phyloP scores from a whole-genome alignment of 2,888 invertebrate species.

The Selenia dentaria region DNA sequence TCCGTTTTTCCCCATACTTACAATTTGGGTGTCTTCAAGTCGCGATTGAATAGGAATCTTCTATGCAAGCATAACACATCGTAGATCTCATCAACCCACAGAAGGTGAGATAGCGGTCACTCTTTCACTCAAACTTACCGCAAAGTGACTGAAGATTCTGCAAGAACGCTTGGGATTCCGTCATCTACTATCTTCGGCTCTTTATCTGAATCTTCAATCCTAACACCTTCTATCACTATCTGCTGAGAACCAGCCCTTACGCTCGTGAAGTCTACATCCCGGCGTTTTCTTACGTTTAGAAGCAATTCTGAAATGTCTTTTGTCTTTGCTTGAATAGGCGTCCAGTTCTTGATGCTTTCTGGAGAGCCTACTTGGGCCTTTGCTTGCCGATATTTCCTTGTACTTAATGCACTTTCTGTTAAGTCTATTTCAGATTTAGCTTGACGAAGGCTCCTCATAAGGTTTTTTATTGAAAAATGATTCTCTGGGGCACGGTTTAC shows the following conservation, averaged over 20 bases:
- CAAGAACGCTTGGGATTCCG: conserved; percentile 89
- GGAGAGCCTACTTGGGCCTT: too few relatives aligned
- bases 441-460: not conserved
- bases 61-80: too few relatives aligned
- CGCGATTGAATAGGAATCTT: too few relatives aligned
- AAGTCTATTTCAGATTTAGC: not conserved
- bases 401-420: not conserved
- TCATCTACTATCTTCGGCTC: conserved; percentile 78
- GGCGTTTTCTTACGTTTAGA: conserved; percentile 5
- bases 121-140: too few relatives aligned
- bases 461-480: not conserved
- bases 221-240: conserved; percentile 78
- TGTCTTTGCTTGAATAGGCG: too few relatives aligned
- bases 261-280: conserved; percentile 41
- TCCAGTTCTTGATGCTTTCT: too few relatives aligned
- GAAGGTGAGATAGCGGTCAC: too few relatives aligned
- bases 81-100: too few relatives aligned
- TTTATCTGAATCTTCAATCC: conserved; percentile 85
- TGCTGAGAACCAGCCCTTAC: conserved; percentile 42
- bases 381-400: too few relatives aligned
- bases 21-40: too few relatives aligned
- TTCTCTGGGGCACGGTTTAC: not conserved
- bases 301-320: too few relatives aligned
- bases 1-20: too few relatives aligned
- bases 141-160: conserved; percentile 84